phyloP scores from a whole-genome alignment of 2,113 vertebrate genomes.

The Lutjanus erythropterus region DNA sequence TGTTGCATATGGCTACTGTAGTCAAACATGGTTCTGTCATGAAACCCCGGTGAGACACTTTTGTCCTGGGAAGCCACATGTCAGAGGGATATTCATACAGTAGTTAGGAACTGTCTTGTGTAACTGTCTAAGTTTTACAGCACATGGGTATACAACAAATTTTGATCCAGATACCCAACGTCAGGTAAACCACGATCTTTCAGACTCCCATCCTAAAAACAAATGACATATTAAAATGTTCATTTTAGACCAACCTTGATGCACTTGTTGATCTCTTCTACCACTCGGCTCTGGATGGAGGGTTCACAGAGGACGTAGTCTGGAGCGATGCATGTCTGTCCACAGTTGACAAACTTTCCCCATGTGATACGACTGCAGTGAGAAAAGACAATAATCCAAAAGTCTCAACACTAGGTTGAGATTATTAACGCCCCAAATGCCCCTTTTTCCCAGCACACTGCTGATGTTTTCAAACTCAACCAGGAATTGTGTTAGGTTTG shows the following conservation, averaged over 20 bases:
- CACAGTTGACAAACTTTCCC: constrained; percentile 95
- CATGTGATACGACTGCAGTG: constrained; percentile 87
- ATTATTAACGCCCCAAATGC: not conserved
- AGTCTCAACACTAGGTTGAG: not conserved
- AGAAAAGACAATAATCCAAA: not conserved
- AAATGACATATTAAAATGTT: not conserved
- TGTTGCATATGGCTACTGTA: not conserved
- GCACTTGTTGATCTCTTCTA: constrained; percentile 87
- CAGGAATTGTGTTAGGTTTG: not conserved
- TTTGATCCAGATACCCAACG: not conserved
- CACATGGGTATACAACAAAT: not conserved
- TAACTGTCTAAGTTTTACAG: not conserved
- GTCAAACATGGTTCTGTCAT: not conserved
- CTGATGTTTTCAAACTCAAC: no score
- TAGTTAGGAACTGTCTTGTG: not conserved
- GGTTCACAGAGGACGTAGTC: constrained; percentile 94
- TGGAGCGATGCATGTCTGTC: constrained; percentile 94
- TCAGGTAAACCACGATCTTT: no score
- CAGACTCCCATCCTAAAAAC: not conserved
- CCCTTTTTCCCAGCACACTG: not conserved
- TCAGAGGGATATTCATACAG: not conserved
- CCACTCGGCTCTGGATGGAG: constrained; percentile 86
- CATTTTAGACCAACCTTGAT: constrained; percentile 80
- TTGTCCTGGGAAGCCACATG: not conserved
- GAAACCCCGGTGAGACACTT: not conserved